These are phyloP conservation scores for Glareola pratincola DNA, from an alignment of 2,113 vertebrate genomes.

Conservation along the genomic window DNA sequence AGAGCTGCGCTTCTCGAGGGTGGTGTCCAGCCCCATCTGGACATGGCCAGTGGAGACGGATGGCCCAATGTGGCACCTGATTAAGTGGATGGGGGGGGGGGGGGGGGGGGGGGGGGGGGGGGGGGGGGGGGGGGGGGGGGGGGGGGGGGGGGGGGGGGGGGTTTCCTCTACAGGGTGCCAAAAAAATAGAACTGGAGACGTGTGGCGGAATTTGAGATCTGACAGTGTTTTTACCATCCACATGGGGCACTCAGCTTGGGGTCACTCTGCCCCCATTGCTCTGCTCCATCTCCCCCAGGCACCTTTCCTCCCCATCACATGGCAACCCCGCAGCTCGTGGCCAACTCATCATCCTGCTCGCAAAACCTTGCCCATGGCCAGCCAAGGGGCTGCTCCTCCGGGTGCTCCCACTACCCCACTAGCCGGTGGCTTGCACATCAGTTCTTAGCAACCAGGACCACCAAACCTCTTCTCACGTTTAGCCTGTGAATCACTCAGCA, in stretches of 20 bases:
- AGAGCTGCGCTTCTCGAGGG: background rate
- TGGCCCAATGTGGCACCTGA: background rate
- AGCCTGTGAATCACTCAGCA: background rate
- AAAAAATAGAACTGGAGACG: background rate
- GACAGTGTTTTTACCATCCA: background rate
- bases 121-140: accelerated
- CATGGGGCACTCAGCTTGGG: background rate
- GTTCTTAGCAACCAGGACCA: background rate
- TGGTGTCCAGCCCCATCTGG: background rate
- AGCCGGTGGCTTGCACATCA: accelerated
- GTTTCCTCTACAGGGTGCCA: background rate
- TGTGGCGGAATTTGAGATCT: background rate
- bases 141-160: accelerated
- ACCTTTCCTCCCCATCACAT: background rate
- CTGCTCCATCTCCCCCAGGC: background rate
- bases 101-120: accelerated
- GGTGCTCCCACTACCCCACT: accelerated
- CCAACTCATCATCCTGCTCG: background rate
- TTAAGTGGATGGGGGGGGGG: background rate
- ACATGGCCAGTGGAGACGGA: background rate
- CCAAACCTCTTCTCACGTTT: accelerated
- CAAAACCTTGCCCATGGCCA: background rate
- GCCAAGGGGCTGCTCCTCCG: background rate
- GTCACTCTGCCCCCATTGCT: background rate
- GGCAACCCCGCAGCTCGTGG: background rate